These are phyloP conservation scores for Tinea pellionella DNA, from an alignment of 2,888 invertebrate genomes.

Conservation along the genomic window DNA sequence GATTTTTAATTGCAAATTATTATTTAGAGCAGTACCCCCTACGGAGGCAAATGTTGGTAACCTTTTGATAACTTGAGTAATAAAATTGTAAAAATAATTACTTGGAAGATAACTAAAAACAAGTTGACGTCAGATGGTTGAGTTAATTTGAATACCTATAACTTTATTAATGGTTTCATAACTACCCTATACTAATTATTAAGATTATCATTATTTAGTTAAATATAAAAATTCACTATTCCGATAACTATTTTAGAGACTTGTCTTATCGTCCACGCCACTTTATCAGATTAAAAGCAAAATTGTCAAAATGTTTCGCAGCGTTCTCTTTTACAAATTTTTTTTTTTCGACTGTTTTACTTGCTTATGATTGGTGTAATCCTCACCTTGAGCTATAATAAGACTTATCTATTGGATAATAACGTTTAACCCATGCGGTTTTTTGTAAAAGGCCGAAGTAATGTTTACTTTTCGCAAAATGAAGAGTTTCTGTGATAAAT, in stretches of 20 bases:
- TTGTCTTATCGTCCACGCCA: too few relatives aligned
- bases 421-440: not conserved
- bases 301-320: too few relatives aligned
- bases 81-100: constrained; percentile 3
- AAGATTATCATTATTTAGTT: too few relatives aligned
- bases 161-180: too few relatives aligned
- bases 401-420: not conserved
- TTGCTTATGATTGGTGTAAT: not conserved
- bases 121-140: not conserved
- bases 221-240: too few relatives aligned
- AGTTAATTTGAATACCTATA: not conserved
- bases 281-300: too few relatives aligned
- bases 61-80: not conserved
- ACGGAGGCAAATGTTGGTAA: not conserved
- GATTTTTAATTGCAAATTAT: not conserved
- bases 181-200: too few relatives aligned
- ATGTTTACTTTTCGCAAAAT: constrained; percentile 1
- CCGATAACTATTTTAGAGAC: too few relatives aligned
- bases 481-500: not conserved
- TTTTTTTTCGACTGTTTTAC: not conserved
- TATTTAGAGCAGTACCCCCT: not conserved
- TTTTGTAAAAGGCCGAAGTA: not conserved
- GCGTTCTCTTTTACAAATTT: too few relatives aligned
- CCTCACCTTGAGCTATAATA: not conserved
- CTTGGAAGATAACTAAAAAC: not conserved